A percentile compares a stretch with the other conserved stretches of the same genome.
Conservation (phyloP, 2,797 vertebrate species). For the Phyllotis vaccarum region DNA sequence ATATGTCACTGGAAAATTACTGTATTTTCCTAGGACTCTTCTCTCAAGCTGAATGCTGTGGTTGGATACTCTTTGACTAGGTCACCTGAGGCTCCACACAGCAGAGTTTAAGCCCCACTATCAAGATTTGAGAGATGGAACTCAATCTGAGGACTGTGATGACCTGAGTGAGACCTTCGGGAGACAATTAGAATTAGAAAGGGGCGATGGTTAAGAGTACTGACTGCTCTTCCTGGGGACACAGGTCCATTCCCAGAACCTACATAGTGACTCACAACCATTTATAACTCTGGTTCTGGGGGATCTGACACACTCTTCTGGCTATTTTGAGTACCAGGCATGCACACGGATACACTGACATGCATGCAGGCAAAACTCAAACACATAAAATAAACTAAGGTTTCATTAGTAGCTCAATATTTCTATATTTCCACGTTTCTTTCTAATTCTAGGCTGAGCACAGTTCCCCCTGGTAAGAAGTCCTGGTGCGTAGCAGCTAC, state of each 20-base stretch:
- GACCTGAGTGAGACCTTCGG: too few species aligned
- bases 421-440: neutral
- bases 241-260: neutral
- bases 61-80: neutral
- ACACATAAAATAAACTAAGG: neutral
- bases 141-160: neutral
- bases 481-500: too few species aligned
- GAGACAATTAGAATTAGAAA: neutral
- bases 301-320: neutral
- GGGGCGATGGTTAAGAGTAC: neutral
- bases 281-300: neutral
- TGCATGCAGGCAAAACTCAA: neutral
- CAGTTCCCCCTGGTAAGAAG: neutral
- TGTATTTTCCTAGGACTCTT: neutral
- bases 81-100: neutral
- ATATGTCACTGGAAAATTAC: neutral
- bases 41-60: constrained; percentile 4
- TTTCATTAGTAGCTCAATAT: neutral
- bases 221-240: neutral
- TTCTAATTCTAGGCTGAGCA: neutral
- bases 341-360: neutral
- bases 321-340: neutral
- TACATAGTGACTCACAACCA: neutral
- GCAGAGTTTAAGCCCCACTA: neutral
- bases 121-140: neutral